These are phyloP conservation scores for Mamestra configurata DNA, from an alignment of 1,140 invertebrate genomes.

Conservation along the genomic window DNA sequence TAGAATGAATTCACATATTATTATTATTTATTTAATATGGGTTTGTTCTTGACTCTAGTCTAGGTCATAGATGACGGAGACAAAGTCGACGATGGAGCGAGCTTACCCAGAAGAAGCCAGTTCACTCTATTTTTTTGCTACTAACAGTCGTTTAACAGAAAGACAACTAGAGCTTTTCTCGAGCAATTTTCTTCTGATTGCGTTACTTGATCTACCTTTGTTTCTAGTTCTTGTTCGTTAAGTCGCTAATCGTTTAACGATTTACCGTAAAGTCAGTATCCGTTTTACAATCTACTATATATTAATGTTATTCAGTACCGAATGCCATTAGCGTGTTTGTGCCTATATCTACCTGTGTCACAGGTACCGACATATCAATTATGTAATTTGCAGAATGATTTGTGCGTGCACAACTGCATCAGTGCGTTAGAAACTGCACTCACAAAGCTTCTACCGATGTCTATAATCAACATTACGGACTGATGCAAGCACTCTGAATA, in stretches of 20 bases:
- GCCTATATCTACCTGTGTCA: conserved; percentile 1
- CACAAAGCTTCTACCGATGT: conserved; percentile 70
- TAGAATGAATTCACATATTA: too few species aligned
- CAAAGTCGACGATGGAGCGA: too few species aligned
- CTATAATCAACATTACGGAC: conserved; percentile 79
- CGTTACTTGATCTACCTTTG: too few species aligned
- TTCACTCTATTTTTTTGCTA: too few species aligned
- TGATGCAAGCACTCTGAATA: conserved; percentile 79
- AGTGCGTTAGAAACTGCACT: conserved; percentile 66
- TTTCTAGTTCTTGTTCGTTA: neutral
- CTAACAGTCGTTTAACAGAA: neutral
- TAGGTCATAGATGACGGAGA: too few species aligned
- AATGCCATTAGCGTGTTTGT: conserved; percentile 25
- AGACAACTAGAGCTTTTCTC: neutral
- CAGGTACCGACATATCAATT: conserved; percentile 43
- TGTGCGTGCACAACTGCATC: conserved; percentile 77
- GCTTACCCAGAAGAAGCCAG: too few species aligned
- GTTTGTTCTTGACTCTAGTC: too few species aligned
- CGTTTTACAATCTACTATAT: conserved; percentile 11
- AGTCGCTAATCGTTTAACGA: neutral
- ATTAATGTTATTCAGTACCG: conserved; percentile 34
- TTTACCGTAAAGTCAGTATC: neutral
- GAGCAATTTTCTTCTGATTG: neutral
- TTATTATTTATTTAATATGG: too few species aligned
- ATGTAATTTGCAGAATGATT: conserved; percentile 60